Percentiles rank a stretch among this genome's conserved stretches.
These are phyloP conservation scores for Drosophila micromelanica DNA, from an alignment of 1,140 invertebrate species.

Conservation along the genomic window DNA sequence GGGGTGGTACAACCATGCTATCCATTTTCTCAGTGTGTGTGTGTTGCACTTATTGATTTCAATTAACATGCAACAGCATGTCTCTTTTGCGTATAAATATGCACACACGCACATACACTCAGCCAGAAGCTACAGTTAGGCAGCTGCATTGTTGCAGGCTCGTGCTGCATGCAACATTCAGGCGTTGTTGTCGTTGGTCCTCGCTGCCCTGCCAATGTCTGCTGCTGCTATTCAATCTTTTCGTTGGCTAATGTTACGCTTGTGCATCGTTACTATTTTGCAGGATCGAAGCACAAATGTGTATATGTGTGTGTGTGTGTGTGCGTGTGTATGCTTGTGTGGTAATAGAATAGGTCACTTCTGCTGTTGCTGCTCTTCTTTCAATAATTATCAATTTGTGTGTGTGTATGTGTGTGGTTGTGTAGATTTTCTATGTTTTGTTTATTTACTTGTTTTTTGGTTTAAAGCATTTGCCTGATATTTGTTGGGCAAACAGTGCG, in stretches of 20 bases:
- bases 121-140: constrained; percentile 6
- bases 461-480: constrained; percentile 69
- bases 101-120: constrained; percentile 16
- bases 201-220: constrained; percentile 44
- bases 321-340: constrained; percentile 3
- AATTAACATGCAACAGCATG: constrained; percentile 83
- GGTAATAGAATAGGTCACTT: constrained; percentile 16
- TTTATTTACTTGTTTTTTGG: constrained; percentile 81
- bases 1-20: too few relatives aligned
- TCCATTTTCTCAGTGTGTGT: constrained; percentile 4
- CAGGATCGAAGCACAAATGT: constrained; percentile 10
- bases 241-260: constrained; percentile 80
- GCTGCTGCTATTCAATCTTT: constrained; percentile 75
- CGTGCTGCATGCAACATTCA: constrained; percentile 51
- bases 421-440: constrained; percentile 52
- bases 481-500: constrained; percentile 76
- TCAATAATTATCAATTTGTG: constrained; percentile 81
- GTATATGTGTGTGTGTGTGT: constrained; percentile 13
- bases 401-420: constrained; percentile 25
- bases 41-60: constrained; percentile 80
- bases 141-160: constrained; percentile 47
- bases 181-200: constrained; percentile 16
- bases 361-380: constrained; percentile 46
- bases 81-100: constrained; percentile 60
- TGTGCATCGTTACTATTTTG: constrained; percentile 73